These are phyloP conservation scores for Cynoglossus semilaevis DNA, from an alignment of 2,113 vertebrate species.

Conservation along the genomic window DNA sequence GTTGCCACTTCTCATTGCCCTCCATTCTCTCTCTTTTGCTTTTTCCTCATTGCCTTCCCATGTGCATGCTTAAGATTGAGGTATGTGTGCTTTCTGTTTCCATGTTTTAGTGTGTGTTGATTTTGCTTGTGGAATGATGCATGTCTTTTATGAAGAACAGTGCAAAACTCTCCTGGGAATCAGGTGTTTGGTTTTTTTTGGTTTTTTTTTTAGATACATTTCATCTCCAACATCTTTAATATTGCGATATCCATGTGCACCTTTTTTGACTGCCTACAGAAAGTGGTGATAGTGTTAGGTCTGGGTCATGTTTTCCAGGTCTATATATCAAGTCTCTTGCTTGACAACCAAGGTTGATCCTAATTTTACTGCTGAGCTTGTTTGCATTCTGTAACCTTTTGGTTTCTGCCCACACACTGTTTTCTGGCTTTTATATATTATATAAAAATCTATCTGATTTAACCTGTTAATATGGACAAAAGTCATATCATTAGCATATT, in stretches of 20 bases:
- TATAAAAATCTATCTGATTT: too few species aligned
- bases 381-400: too few species aligned
- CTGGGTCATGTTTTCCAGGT: too few species aligned
- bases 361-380: too few species aligned
- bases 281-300: background rate
- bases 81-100: slow-evolving; percentile 69
- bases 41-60: slow-evolving; percentile 45
- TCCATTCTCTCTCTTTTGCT: slow-evolving; percentile 61
- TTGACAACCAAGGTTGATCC: too few species aligned
- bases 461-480: too few species aligned
- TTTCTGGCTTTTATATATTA: too few species aligned
- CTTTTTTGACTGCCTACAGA: background rate
- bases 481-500: too few species aligned
- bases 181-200: too few species aligned
- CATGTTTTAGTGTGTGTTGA: slow-evolving; percentile 12
- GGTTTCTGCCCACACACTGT: too few species aligned
- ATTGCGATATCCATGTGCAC: slow-evolving; percentile 35
- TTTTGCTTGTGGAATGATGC: background rate
- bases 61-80: slow-evolving; percentile 78
- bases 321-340: too few species aligned
- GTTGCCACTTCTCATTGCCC: slow-evolving; percentile 58
- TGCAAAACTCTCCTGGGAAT: background rate
- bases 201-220: too few species aligned
- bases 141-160: background rate
- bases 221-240: background rate